Evolutionary conservation across 2,888 invertebrate genomes (phyloP), one percentile per base, ranked within the genome.

Genomic region (Nemoura dubitans): DNA sequence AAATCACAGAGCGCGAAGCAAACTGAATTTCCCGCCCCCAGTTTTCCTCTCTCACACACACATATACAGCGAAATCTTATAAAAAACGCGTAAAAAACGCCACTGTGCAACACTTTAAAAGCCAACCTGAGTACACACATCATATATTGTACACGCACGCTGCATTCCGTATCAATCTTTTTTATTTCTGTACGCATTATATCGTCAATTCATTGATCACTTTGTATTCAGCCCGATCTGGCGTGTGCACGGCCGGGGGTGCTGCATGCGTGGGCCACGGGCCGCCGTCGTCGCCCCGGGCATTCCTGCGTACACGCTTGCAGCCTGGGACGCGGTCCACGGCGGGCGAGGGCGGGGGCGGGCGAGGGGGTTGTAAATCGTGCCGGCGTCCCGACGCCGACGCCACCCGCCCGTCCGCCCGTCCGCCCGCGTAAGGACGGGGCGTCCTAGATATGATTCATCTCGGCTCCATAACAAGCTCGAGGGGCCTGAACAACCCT

Each of bases 171-270:
- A 59, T 84, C 84, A 76, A 16, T 83, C n/a, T 27, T 84, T 42
- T 26, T n/a, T 36, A 25, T 21, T 42, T 83, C 43, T 29, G 25
- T 27, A 7, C 59, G 84, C 76, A 84, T 76, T 84, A 84, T 84
- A 84, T 84, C 84, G 76, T 59, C 28, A 43, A 84, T 84, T 59
- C 84, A 28, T 84, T 84, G 84, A 84, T 84, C 84, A 84, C 43
- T 84, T 84, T 84, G 84, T 84, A 76, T 84, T 27, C 84, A 84
- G 84, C 14, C 84, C 81, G 59, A 59, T 21, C 10, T 30, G 27
- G 10, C 81, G 30, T 21, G 30, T 80, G 10, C 10, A 6, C 36
- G 36, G 10, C 10, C 36, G 36, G 10, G 36, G 36, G 36, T 36
- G 59, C 21, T 81, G n/a, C 80, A 80, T 21, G 14, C 78, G 59